A percentile compares a stretch with the other conserved stretches of the same genome.
Evolutionary conservation across 37 sponge, comb jelly and placozoan species (phyloP).

Genomic region (Tethya wilhelma): DNA sequence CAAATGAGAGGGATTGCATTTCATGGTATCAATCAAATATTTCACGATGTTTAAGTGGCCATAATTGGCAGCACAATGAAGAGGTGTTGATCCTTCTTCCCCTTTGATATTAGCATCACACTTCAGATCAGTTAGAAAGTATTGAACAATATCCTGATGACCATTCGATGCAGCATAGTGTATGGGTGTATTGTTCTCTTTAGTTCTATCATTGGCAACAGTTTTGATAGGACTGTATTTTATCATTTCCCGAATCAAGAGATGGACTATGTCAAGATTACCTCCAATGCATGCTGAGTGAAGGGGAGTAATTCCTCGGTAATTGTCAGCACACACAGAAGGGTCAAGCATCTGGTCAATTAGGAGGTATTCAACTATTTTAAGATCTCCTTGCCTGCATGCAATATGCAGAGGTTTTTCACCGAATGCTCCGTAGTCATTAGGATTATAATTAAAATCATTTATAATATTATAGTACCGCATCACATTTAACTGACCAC

Average conservation of each 20-base stretch:
- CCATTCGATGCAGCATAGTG: conserved; percentile 8
- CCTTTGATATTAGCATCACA: neutral
- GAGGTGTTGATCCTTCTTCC: neutral
- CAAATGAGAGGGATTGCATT: neutral
- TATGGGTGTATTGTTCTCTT: neutral
- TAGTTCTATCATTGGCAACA: no score
- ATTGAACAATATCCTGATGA: neutral
- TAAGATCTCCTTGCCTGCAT: neutral
- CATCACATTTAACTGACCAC: conserved; percentile 1
- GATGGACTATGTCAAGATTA: no score
- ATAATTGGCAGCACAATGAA: conserved; percentile 12
- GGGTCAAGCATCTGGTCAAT: neutral
- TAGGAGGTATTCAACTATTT: neutral
- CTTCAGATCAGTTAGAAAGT: neutral
- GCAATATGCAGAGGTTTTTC: conserved; percentile 16
- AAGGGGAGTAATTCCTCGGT: no score
- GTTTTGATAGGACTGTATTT: no score
- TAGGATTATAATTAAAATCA: neutral
- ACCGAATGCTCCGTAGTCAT: neutral
- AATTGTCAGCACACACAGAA: no score
- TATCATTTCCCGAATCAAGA: no score
- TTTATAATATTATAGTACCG: neutral
- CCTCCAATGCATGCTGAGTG: no score
- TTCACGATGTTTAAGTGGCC: conserved; percentile 5
- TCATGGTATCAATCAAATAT: neutral